Conservation (phyloP, 2,888 invertebrate genomes). For the Bellardia bayeri region DNA sequence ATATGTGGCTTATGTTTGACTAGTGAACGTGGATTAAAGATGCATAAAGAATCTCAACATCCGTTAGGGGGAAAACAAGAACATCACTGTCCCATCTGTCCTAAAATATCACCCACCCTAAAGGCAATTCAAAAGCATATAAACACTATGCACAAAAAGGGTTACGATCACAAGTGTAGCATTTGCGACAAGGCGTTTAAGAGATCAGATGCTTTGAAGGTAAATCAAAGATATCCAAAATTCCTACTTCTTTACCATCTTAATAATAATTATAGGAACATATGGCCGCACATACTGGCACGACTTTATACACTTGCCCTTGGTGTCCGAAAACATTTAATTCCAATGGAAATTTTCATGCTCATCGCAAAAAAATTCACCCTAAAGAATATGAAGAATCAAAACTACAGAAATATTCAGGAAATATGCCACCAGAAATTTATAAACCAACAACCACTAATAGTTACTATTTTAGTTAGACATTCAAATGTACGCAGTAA, state of each 20-base stretch:
- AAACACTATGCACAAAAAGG: constrained; percentile 81
- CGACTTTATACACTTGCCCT: constrained; percentile 80
- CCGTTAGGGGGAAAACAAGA: constrained; percentile 79
- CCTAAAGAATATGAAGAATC: constrained; percentile 81
- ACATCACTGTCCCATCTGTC: constrained; percentile 81
- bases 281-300: constrained; percentile 81
- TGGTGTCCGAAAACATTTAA: constrained; percentile 82
- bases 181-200: constrained; percentile 83
- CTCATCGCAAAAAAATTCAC: constrained; percentile 81
- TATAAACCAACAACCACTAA: too few relatives aligned
- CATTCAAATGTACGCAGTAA: too few relatives aligned
- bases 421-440: constrained; percentile 52
- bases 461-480: too few relatives aligned
- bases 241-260: not conserved
- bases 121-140: constrained; percentile 82
- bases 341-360: constrained; percentile 81
- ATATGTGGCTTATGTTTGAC: constrained; percentile 81
- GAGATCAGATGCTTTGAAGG: constrained; percentile 76
- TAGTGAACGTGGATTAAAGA: constrained; percentile 79
- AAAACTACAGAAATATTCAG: constrained; percentile 60
- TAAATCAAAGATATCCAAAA: not conserved
- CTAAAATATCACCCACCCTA: constrained; percentile 81
- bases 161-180: constrained; percentile 80
- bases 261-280: constrained; percentile 78
- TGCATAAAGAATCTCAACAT: constrained; percentile 81